Base-by-base conservation (phyloP, 2,113 vertebrate genomes). In the Murina feae region DNA sequence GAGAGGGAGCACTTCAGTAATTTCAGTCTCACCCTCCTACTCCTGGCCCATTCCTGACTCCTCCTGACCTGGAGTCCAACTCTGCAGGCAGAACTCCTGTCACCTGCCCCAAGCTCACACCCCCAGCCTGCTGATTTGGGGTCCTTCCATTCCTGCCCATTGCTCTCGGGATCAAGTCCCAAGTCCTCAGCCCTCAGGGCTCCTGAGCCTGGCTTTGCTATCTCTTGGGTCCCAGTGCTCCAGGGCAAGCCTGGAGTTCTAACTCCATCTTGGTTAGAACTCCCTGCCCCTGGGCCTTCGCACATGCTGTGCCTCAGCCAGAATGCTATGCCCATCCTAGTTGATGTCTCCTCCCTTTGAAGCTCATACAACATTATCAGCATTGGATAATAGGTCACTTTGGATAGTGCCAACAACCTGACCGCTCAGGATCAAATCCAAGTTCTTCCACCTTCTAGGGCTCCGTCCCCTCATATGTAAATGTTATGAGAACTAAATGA, bases 251-350 rank as follows among this genome's bases (percentile, higher is more conserved):
- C 42, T 60, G 4, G n/a, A 69, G 65, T 53, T 63, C 23, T 65
- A 20, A 25, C 55, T 71, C 69, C 63, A 86, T 76, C 28, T 58
- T 78, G 47, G 65, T n/a, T 71, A 51, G 94, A 72, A 42, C 78
- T 23, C 35, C 21, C 18, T 47, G 32, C 39, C 42, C 21, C 42
- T n/a, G 71, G 25, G 37, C 35, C 66, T 80, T 53, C 23, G 16
- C 47, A 89, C 8, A 20, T 13, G 14, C 17, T 69, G 75, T 0
- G 0, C 32, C 14, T 28, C n/a, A 1, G 20, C 51, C 79, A 66
- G 44, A 82, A 53, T 66, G 42, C 55, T 51, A 5, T 42, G 51
- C 8, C 35, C 16, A 21, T 10, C 51, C 30, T 20, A 39, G 20
- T 66, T 32, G 72, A 51, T 25, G n/a, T 9, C 39, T 63, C 47